Percentiles rank a stretch among this genome's conserved stretches.
phyloP scores from a whole-genome alignment of 2,888 invertebrate species.

The Platycheirus albimanus region DNA sequence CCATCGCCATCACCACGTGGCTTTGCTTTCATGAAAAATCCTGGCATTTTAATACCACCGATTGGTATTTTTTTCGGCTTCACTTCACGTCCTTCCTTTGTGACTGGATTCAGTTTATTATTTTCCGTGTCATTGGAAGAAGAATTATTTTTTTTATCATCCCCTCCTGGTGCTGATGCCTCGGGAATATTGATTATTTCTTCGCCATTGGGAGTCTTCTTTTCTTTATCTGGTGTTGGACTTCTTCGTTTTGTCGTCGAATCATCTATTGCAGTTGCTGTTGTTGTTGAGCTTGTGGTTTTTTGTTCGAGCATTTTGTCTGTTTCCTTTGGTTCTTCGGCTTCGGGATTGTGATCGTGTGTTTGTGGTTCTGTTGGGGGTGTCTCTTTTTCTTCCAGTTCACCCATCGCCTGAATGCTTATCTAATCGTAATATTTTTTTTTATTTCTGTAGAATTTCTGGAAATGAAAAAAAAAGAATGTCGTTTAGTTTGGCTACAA shows the following conservation, averaged over 20 bases:
- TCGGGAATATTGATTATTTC: slow-evolving; percentile 81
- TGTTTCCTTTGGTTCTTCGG: slow-evolving; percentile 82
- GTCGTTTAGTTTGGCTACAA: slow-evolving; percentile 12
- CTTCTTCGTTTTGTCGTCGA: slow-evolving; percentile 76
- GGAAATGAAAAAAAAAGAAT: slow-evolving; percentile 13
- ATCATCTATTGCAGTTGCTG: slow-evolving; percentile 57
- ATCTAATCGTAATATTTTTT: slow-evolving; percentile 23
- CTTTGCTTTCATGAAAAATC: slow-evolving; percentile 90
- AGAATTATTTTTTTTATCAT: slow-evolving; percentile 46
- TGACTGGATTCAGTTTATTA: slow-evolving; percentile 79
- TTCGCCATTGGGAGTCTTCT: slow-evolving; percentile 77
- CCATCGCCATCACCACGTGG: slow-evolving; percentile 86
- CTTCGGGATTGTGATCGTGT: slow-evolving; percentile 77
- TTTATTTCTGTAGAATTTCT: slow-evolving; percentile 34
- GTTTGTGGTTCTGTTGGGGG: slow-evolving; percentile 79
- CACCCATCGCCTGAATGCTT: slow-evolving; percentile 78
- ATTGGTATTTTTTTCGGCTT: slow-evolving; percentile 93
- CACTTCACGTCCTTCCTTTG: slow-evolving; percentile 88
- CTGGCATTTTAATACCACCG: slow-evolving; percentile 94
- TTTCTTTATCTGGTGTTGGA: slow-evolving; percentile 78
- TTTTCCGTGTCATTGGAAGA: slow-evolving; percentile 76
- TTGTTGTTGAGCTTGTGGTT: slow-evolving; percentile 23
- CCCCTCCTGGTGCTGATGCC: slow-evolving; percentile 63
- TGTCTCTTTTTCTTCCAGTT: slow-evolving; percentile 82
- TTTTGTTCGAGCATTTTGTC: slow-evolving; percentile 81